These are phyloP conservation scores for Drosophila cognata DNA, from an alignment of 2,888 invertebrate genomes.

Conservation along the genomic window DNA sequence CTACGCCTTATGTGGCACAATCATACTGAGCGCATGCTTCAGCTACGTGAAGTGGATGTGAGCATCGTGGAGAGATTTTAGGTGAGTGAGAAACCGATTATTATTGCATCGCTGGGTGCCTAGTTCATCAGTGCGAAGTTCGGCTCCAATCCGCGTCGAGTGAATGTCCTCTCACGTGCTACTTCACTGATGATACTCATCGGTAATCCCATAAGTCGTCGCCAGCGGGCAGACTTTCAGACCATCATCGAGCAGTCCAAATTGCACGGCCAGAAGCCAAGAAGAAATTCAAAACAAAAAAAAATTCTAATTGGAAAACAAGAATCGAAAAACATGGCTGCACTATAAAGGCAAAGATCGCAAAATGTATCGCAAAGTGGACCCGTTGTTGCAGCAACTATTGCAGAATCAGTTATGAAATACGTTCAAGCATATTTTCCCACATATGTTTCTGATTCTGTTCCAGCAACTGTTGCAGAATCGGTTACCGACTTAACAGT, in stretches of 20 bases:
- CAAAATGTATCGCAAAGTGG: neutral
- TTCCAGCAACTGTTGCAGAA: neutral
- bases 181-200: conserved; percentile 87
- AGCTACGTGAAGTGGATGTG: conserved; percentile 86
- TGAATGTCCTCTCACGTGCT: conserved; percentile 88
- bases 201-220: conserved; percentile 82
- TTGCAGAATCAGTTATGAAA: neutral
- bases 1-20: conserved; percentile 86
- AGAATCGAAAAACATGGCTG: neutral
- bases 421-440: neutral
- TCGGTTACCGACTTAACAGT: neutral
- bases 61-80: conserved; percentile 95
- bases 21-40: conserved; percentile 64
- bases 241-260: conserved; percentile 66
- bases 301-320: neutral
- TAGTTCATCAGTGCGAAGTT: conserved; percentile 69
- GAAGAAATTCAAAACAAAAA: neutral
- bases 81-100: conserved; percentile 92
- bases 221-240: conserved; percentile 66
- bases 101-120: conserved; percentile 92
- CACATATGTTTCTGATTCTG: neutral
- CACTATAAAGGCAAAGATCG: neutral
- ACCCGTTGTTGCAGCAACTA: neutral
- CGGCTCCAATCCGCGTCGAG: conserved; percentile 82
- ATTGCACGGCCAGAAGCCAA: conserved; percentile 5